Conservation (phyloP, 2,888 invertebrate genomes). For the Mythimna loreyi region DNA sequence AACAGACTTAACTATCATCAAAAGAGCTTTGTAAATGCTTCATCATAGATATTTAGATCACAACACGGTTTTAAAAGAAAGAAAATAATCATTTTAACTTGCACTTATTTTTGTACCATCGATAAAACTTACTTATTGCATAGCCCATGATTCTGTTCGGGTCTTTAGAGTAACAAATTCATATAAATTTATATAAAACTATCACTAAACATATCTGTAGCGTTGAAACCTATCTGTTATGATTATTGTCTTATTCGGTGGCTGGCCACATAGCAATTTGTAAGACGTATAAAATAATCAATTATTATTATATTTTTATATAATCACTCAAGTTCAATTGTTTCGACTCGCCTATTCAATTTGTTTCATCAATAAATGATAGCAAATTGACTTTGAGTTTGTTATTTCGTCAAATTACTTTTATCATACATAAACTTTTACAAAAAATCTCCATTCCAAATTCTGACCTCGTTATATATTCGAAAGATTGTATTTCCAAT, state of each 20-base stretch:
- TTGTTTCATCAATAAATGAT: slow-evolving; percentile 90
- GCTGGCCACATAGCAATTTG: slow-evolving; percentile 87
- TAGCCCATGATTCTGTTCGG: neutral
- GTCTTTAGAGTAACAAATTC: slow-evolving; percentile 10
- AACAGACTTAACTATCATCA: neutral
- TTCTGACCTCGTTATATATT: neutral
- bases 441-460: neutral
- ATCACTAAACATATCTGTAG: slow-evolving; percentile 53
- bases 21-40: neutral
- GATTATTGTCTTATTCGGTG: slow-evolving; percentile 80
- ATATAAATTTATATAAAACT: slow-evolving; percentile 3
- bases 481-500: neutral
- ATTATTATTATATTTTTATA: slow-evolving; percentile 84
- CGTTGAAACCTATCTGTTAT: slow-evolving; percentile 64
- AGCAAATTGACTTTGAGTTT: slow-evolving; percentile 83
- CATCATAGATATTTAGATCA: neutral
- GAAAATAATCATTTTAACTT: neutral
- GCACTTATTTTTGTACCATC: neutral
- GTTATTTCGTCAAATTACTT: slow-evolving; percentile 55
- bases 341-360: slow-evolving; percentile 86
- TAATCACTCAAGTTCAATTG: slow-evolving; percentile 80
- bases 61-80: neutral
- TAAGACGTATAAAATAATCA: slow-evolving; percentile 77
- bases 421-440: neutral
- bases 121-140: neutral